These are phyloP conservation scores for Rapana venosa DNA, from an alignment of 2,888 invertebrate genomes.

Conservation along the genomic window DNA sequence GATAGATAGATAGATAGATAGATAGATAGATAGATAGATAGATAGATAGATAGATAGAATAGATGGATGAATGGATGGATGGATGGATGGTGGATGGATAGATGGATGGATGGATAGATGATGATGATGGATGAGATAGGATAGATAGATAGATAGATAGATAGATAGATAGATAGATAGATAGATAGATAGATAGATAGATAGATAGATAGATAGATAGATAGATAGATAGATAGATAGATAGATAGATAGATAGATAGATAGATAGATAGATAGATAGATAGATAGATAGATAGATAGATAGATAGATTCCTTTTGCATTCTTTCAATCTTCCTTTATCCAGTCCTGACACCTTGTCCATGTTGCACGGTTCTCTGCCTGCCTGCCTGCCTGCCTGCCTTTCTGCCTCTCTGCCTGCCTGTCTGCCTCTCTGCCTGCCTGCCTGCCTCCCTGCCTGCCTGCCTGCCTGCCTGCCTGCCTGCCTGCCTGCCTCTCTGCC, in stretches of 20 bases:
- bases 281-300: background rate
- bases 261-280: background rate
- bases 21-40: too few species aligned
- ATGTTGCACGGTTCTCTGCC: background rate
- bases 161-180: too few species aligned
- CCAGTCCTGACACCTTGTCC: background rate
- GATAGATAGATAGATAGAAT: too few species aligned
- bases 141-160: too few species aligned
- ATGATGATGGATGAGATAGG: too few species aligned
- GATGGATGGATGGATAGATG: too few species aligned
- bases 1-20: too few species aligned
- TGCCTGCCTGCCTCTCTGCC: background rate
- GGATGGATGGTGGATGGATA: too few species aligned
- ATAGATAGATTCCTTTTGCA: background rate
- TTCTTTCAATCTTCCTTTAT: background rate
- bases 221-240: background rate
- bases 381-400: background rate
- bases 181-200: background rate
- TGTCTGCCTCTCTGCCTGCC: too few species aligned
- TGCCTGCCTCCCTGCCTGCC: too few species aligned
- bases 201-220: background rate
- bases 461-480: too few species aligned
- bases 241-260: background rate
- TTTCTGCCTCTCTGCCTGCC: background rate
- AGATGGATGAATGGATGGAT: too few species aligned